These are phyloP conservation scores for Agapornis canus DNA, from an alignment of 2,797 vertebrate genomes.

Conservation along the genomic window DNA sequence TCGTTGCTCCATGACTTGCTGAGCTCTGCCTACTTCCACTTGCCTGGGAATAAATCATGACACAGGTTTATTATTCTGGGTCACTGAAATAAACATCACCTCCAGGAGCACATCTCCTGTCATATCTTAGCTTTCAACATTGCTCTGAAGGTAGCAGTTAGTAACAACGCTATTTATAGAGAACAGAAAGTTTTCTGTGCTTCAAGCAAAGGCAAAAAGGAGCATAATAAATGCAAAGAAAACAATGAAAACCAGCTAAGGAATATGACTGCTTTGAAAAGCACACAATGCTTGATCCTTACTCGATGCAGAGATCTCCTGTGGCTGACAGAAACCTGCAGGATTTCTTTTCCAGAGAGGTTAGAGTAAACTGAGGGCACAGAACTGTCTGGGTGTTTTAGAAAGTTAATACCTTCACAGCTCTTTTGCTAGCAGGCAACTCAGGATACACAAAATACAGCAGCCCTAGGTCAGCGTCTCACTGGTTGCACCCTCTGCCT, in stretches of 20 bases:
- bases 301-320: not conserved
- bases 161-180: not conserved
- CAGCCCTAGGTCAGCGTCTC: not conserved
- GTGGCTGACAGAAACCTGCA: not conserved
- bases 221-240: not conserved
- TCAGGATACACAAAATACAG: not conserved
- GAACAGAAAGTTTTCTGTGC: not conserved
- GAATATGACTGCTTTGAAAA: not conserved
- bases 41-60: not conserved
- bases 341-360: not conserved
- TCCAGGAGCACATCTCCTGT: not conserved
- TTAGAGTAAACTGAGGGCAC: not conserved
- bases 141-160: not conserved
- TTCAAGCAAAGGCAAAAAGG: not conserved
- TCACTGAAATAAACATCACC: not conserved
- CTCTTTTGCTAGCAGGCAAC: not conserved
- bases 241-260: not conserved
- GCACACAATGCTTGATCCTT: not conserved
- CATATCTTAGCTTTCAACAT: not conserved
- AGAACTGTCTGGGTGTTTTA: not conserved
- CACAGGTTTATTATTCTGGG: constrained; percentile 21
- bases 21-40: not conserved
- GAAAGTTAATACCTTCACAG: not conserved
- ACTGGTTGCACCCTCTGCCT: not conserved
- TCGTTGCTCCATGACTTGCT: not conserved